Evolutionary conservation across 1,140 invertebrate genomes (phyloP).

Genomic region (Thaumetopoea pityocampa): DNA sequence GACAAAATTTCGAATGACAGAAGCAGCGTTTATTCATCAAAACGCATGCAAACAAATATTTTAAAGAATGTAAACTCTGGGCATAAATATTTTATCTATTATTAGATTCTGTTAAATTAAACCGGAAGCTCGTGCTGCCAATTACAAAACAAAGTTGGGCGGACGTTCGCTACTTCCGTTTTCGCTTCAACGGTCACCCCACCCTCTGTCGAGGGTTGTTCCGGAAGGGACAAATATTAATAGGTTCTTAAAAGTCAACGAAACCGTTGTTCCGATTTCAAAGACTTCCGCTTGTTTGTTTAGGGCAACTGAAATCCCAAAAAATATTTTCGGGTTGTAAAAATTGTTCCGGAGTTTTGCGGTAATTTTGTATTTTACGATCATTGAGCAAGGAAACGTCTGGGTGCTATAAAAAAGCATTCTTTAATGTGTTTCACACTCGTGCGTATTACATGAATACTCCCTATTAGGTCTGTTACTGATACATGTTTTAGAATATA

Average conservation of each 20-base stretch:
- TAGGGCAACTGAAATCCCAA: background rate
- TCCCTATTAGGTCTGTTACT: too few relatives aligned
- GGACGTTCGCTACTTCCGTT: conserved; percentile 69
- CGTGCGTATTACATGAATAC: too few relatives aligned
- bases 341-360: too few relatives aligned
- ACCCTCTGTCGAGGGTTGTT: conserved; percentile 58
- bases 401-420: too few relatives aligned
- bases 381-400: too few relatives aligned
- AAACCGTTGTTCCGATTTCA: conserved; percentile 44
- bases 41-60: background rate
- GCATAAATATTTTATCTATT: conserved; percentile 50
- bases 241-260: conserved; percentile 62
- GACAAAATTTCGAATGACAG: background rate
- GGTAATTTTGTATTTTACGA: too few relatives aligned
- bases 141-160: conserved; percentile 55
- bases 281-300: conserved; percentile 45
- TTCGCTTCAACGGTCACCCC: conserved; percentile 49
- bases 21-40: background rate
- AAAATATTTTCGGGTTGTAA: background rate
- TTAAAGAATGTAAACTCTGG: conserved; percentile 7
- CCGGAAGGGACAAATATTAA: conserved; percentile 66
- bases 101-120: conserved; percentile 42
- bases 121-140: conserved; percentile 67
- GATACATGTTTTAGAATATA: too few relatives aligned
- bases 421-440: too few relatives aligned